These are phyloP conservation scores for Phrynocephalus vlangalii DNA, from an alignment of 2,797 vertebrate species.

Conservation along the genomic window DNA sequence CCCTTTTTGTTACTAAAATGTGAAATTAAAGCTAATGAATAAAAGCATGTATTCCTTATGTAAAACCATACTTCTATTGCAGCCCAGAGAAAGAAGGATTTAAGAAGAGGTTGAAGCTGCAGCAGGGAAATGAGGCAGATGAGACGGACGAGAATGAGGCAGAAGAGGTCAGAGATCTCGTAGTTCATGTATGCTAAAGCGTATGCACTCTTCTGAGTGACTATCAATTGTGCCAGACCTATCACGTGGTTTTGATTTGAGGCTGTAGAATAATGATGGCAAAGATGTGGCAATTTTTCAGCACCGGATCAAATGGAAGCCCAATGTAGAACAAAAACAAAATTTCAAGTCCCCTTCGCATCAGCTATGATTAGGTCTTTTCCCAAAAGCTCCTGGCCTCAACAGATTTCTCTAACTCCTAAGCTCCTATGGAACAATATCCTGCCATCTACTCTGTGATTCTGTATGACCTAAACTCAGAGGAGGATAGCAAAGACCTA, in stretches of 20 bases:
- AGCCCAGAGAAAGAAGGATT: slow-evolving; percentile 91
- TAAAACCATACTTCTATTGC: slow-evolving; percentile 4
- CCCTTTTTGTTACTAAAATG: not conserved
- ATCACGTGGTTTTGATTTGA: not conserved
- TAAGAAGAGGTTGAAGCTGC: slow-evolving; percentile 90
- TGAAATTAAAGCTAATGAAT: slow-evolving; percentile 5
- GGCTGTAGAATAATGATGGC: not conserved
- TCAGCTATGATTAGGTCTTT: not conserved
- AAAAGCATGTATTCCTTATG: slow-evolving; percentile 12
- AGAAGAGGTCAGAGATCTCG: slow-evolving; percentile 81
- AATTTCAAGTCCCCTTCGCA: not conserved
- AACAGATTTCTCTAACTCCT: not conserved
- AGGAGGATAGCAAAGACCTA: not conserved
- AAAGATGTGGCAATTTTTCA: not conserved
- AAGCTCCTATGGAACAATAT: not conserved
- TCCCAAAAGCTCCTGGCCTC: not conserved
- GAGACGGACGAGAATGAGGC: slow-evolving; percentile 89
- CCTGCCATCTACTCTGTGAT: not conserved
- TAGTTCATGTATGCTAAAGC: not conserved
- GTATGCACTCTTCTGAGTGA: not conserved
- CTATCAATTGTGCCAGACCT: not conserved
- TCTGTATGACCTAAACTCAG: not conserved
- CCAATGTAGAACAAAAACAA: not conserved
- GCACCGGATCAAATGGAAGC: not conserved
- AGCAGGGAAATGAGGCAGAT: slow-evolving; percentile 80